Conservation (phyloP, 2,797 vertebrate species). For the Labroides dimidiatus region DNA sequence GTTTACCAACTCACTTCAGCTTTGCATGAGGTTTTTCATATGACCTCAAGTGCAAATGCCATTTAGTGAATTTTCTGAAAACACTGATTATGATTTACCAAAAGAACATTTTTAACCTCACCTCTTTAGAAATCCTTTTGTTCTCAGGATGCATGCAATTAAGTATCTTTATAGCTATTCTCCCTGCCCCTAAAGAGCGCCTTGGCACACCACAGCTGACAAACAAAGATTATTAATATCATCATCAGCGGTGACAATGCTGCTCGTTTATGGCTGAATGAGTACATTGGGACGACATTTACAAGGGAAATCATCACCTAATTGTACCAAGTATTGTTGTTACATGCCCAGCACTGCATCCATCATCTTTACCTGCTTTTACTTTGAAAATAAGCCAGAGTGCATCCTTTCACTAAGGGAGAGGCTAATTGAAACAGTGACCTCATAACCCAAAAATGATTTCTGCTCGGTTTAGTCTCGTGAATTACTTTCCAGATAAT, state of each 20-base stretch:
- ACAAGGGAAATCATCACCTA: slow-evolving; percentile 36
- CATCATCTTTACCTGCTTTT: slow-evolving; percentile 53
- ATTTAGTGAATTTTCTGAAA: neutral
- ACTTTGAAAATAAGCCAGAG: slow-evolving; percentile 40
- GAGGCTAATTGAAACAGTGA: slow-evolving; percentile 64
- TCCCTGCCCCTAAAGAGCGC: slow-evolving; percentile 6
- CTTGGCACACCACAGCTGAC: slow-evolving; percentile 20
- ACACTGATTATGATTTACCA: neutral
- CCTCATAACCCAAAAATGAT: slow-evolving; percentile 69
- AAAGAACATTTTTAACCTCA: neutral
- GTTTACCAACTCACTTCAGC: neutral
- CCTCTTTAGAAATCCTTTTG: neutral
- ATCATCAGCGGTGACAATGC: slow-evolving; percentile 33
- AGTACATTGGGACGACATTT: slow-evolving; percentile 37
- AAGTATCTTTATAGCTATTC: slow-evolving; percentile 2
- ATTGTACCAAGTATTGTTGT: slow-evolving; percentile 47
- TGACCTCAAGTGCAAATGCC: neutral
- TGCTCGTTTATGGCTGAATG: slow-evolving; percentile 40
- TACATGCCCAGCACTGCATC: slow-evolving; percentile 29
- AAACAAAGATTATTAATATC: slow-evolving; percentile 51
- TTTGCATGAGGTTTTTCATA: neutral
- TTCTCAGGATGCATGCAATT: neutral
- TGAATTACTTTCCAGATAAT: slow-evolving; percentile 64
- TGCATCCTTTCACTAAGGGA: slow-evolving; percentile 42
- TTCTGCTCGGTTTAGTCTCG: slow-evolving; percentile 56